Percentiles rank a stretch among this genome's conserved stretches.
phyloP scores from a whole-genome alignment of 2,113 vertebrate genomes.

The Brevimyrus niger region DNA sequence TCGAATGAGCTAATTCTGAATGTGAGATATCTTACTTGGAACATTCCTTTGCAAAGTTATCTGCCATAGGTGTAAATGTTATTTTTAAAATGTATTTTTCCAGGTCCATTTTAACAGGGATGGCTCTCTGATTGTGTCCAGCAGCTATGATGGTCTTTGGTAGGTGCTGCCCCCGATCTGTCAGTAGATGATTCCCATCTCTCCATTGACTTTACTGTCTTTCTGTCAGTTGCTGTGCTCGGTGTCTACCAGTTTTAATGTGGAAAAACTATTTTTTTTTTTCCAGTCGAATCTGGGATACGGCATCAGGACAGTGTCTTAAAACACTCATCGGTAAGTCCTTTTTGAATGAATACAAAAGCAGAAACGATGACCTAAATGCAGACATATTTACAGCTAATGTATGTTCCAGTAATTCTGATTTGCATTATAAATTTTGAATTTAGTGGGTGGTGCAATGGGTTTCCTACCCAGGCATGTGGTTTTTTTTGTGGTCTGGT shows the following conservation, averaged over 20 bases:
- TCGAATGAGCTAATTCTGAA: not conserved
- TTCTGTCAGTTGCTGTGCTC: not conserved
- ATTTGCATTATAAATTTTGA: not conserved
- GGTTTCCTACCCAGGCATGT: not conserved
- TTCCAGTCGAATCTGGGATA: conserved; percentile 95
- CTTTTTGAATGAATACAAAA: too few relatives aligned
- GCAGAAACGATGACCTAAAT: not conserved
- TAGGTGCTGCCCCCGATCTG: conserved; percentile 50
- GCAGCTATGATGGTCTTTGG: conserved; percentile 97
- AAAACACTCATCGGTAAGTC: conserved; percentile 95
- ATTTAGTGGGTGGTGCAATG: not conserved
- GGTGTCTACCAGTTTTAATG: not conserved
- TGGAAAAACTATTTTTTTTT: conserved; percentile 16
- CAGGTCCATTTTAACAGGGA: conserved; percentile 98
- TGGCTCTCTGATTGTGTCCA: conserved; percentile 95
- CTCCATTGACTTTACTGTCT: not conserved
- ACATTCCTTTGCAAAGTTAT: not conserved
- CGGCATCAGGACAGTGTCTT: conserved; percentile 94
- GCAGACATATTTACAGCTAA: not conserved
- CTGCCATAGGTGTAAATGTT: not conserved
- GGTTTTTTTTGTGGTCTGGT: not conserved
- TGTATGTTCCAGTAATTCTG: not conserved
- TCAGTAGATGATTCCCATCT: not conserved
- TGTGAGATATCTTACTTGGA: not conserved
- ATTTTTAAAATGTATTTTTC: not conserved